Base-by-base conservation (phyloP, 1,140 invertebrate species). In the Ceratina calcarata region DNA sequence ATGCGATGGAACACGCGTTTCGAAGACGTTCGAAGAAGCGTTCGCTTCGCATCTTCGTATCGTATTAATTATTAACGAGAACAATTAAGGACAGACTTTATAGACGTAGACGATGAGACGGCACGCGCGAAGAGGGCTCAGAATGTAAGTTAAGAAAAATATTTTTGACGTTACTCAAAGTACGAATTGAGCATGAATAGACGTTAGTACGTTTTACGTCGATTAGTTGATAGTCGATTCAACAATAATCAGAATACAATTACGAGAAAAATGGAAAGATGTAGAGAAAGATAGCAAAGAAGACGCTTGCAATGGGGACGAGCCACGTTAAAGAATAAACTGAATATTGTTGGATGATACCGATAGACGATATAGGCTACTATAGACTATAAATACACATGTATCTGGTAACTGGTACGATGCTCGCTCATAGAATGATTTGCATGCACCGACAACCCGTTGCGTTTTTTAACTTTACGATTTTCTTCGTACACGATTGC, bases 361-460 rank as follows among this genome's bases (percentile, higher is more conserved):
- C 37, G 37, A 45, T 45, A 45, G 37, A 45, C 37, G 37, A 45
- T 45, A 45, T 45, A 45, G 37, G 10, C 37, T 45, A 45, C 10
- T 10, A 10, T 45, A 45, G 37, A 45, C 37, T 45, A 45, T 45
- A 45, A 45, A 45, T 45, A 45, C 10, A 45, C 37, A 45, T 0
- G 37, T 45, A 45, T 45, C 37, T 45, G 37, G 37, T 45, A 45
- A 45, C 49, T 60, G 51, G 58, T 55, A 80, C 78, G 66, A 20
- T 80, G 74, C 32, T 66, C 80, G 71, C 60, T 74, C 62, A 32
- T 83, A 76, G 80, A 81, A 82, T 87, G 82, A 78, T 76, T 37
- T 86, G 88, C 88, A 88, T 89, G 87, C 69, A 65, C 32, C 58
- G 70, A 81, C 37, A 81, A 70, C 84, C 70, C 85, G 83, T 49